These are phyloP conservation scores for Notoglanidium macrostoma DNA, from an alignment of 2,797 vertebrate genomes.

Conservation along the genomic window DNA sequence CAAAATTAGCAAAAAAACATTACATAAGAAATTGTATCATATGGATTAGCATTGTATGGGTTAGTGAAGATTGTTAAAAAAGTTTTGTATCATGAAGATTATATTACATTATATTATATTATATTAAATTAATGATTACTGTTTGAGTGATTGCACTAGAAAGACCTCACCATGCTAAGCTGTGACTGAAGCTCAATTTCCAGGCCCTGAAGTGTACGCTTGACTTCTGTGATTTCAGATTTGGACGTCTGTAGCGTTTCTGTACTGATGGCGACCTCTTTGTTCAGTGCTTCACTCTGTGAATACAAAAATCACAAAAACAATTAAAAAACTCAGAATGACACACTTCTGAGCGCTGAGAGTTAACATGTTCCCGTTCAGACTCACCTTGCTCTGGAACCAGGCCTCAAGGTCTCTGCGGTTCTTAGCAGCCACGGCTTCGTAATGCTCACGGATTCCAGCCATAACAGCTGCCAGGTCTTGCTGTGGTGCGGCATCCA, in stretches of 20 bases:
- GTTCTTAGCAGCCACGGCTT: conserved; percentile 78
- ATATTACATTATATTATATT: not conserved
- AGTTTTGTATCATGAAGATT: not conserved
- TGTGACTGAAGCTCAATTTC: conserved; percentile 82
- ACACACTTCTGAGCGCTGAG: not conserved
- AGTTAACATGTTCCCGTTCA: not conserved
- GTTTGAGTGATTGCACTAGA: not conserved
- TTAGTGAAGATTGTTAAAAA: not conserved
- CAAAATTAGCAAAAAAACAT: not conserved
- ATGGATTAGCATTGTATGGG: not conserved
- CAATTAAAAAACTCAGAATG: not conserved
- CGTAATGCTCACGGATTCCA: conserved; percentile 80
- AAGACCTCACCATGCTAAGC: conserved; percentile 70
- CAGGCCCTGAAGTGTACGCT: conserved; percentile 71
- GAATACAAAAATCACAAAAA: not conserved
- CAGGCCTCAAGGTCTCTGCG: conserved; percentile 77
- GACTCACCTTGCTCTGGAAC: conserved; percentile 76
- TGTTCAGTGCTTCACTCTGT: conserved; percentile 41
- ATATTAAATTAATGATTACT: not conserved
- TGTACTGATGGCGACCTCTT: conserved; percentile 46
- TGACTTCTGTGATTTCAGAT: conserved; percentile 53
- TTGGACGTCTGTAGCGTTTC: conserved; percentile 45
- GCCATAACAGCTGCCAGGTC: conserved; percentile 76
- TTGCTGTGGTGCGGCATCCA: conserved; percentile 73
- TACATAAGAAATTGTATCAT: not conserved